These are phyloP conservation scores for Orchesella cincta DNA, from an alignment of 1,140 invertebrate species.

Conservation along the genomic window DNA sequence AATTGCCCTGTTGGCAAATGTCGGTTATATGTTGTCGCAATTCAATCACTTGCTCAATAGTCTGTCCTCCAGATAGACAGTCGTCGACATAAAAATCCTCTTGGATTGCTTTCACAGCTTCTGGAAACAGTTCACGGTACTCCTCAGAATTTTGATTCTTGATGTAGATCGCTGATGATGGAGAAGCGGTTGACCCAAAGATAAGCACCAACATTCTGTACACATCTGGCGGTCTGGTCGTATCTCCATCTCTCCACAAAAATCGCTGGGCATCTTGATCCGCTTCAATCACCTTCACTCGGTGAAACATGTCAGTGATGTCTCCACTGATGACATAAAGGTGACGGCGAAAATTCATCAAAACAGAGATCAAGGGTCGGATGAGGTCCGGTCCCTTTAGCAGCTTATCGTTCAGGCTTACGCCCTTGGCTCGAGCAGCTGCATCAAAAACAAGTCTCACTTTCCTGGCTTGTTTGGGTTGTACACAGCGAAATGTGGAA, in stretches of 20 bases:
- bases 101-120: neutral
- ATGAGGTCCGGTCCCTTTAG: conserved; percentile 34
- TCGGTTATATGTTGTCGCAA: neutral
- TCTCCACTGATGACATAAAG: conserved; percentile 28
- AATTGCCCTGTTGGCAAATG: neutral
- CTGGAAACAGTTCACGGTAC: neutral
- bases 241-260: conserved; percentile 23
- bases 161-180: neutral
- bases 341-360: conserved; percentile 27
- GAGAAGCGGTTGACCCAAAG: conserved; percentile 35
- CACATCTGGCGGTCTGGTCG: neutral
- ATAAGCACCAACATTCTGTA: conserved; percentile 39
- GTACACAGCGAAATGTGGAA: conserved; percentile 6
- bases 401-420: conserved; percentile 2
- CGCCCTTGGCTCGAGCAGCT: neutral
- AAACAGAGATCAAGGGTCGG: neutral
- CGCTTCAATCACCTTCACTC: conserved; percentile 6
- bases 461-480: neutral
- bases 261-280: conserved; percentile 31
- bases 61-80: neutral
- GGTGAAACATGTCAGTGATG: conserved; percentile 43
- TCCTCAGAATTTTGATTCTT: conserved; percentile 1
- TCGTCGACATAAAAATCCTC: conserved; percentile 6
- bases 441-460: conserved; percentile 1
- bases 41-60: neutral